These are phyloP conservation scores for Crypturellus undulatus DNA, from an alignment of 2,113 vertebrate genomes.

Conservation along the genomic window DNA sequence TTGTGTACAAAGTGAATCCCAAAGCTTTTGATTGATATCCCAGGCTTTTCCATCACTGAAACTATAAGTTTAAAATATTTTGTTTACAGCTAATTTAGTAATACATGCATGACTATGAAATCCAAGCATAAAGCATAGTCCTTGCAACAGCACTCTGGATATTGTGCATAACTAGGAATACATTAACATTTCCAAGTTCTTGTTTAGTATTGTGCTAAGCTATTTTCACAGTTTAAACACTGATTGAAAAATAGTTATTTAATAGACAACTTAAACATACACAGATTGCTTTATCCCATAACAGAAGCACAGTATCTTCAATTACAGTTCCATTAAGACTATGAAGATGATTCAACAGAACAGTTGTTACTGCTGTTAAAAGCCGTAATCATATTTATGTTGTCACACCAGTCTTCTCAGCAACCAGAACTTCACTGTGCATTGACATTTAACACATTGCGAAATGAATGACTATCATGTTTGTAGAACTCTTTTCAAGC, in stretches of 20 bases:
- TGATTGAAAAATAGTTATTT: slow-evolving; percentile 18
- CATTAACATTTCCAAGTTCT: neutral
- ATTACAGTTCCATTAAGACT: slow-evolving; percentile 40
- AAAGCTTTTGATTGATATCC: neutral
- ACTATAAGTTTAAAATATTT: neutral
- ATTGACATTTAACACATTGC: slow-evolving; percentile 46
- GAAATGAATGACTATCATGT: slow-evolving; percentile 27
- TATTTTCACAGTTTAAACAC: slow-evolving; percentile 12
- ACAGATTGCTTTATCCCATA: neutral
- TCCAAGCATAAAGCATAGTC: neutral
- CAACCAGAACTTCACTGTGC: neutral
- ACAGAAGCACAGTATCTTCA: slow-evolving; percentile 18
- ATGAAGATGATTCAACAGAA: slow-evolving; percentile 24
- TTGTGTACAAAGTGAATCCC: neutral
- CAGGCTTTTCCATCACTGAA: neutral
- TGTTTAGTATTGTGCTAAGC: neutral
- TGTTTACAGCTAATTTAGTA: neutral
- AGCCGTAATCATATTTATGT: slow-evolving; percentile 41
- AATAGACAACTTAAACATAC: neutral
- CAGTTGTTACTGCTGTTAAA: slow-evolving; percentile 46
- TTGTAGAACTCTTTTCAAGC: slow-evolving; percentile 32
- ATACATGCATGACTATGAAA: neutral
- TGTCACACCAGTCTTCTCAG: slow-evolving; percentile 45
- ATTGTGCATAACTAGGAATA: neutral
- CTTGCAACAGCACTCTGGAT: neutral